phyloP scores from a whole-genome alignment of 2,797 vertebrate species.

The Falco cherrug region DNA sequence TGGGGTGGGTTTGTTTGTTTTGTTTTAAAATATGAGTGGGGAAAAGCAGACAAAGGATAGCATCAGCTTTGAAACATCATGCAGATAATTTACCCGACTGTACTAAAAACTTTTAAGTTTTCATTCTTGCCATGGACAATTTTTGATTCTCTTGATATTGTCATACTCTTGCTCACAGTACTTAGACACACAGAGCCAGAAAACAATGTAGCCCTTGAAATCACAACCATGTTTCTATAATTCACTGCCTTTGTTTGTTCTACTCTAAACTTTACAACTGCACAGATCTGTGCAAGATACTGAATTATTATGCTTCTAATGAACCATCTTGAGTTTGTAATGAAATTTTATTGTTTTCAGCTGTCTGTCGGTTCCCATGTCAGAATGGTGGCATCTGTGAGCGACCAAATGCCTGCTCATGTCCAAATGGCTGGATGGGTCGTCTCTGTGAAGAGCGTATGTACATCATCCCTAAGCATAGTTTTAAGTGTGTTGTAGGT shows the following conservation, averaged over 20 bases:
- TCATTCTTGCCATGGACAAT: not conserved
- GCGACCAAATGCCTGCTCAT: conserved; percentile 91
- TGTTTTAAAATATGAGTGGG: not conserved
- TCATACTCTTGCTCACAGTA: not conserved
- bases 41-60: not conserved
- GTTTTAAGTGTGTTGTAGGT: not conserved
- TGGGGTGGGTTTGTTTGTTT: not conserved
- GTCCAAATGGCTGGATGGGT: conserved; percentile 96
- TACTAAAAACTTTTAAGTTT: not conserved
- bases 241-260: not conserved
- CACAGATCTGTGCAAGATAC: not conserved
- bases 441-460: conserved; percentile 94
- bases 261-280: not conserved
- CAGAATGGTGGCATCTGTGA: conserved; percentile 94
- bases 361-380: conserved; percentile 92
- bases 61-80: not conserved
- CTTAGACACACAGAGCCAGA: not conserved
- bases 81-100: not conserved
- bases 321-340: not conserved
- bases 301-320: not conserved
- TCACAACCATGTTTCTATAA: not conserved
- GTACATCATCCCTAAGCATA: conserved; percentile 60
- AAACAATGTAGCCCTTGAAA: not conserved
- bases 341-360: conserved; percentile 67
- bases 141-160: not conserved